Evolutionary conservation across 2,113 vertebrate genomes (phyloP), one percentile per base, ranked within the genome.

Genomic region (Heptranchias perlo): DNA sequence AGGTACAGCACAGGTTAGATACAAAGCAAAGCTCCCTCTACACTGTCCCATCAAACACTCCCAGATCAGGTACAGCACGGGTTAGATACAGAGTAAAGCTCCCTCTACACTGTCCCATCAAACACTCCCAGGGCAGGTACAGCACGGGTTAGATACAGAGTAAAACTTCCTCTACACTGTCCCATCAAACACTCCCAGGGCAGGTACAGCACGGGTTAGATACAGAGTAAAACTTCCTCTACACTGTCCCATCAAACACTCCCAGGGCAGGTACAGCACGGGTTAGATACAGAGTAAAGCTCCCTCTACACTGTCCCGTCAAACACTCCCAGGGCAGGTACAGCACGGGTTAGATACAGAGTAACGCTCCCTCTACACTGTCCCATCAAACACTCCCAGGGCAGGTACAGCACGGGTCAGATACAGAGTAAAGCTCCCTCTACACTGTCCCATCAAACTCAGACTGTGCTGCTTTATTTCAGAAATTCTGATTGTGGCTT

Each of bases 221-320:
- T 82, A 82, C 78, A 82, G n/a, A 78, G 78, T 82, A 44, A 82
- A 82, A 16, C 78, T 82, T 39, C 39, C 39, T 82, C 78, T 82
- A 82, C 39, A 82, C 39, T 82, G 78, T 82, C 39, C n/a, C 78
- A 78, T 78, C 76, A 78, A 78, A 78, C n/a, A 78, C n/a, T 78
- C 76, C 76, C 14, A 18, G 76, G 76, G 3, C 76, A 18, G 76
- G n/a, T 78, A 78, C 14, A 78, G 76, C 35, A 39, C n/a, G n/a
- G 13, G 58, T 39, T 78, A 78, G n/a, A 78, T 44, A 78, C 76
- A 78, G 76, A 39, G 76, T 78, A 44, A 78, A 78, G n/a, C n/a
- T 44, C 35, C 76, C 14, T 39, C 76, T 39, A 78, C n/a, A 18
- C 76, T 69, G 67, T 69, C 25, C n/a, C 76, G 44, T 44, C 16